Conservation (phyloP, 2,888 invertebrate species). For the Heliothis peltigera region DNA sequence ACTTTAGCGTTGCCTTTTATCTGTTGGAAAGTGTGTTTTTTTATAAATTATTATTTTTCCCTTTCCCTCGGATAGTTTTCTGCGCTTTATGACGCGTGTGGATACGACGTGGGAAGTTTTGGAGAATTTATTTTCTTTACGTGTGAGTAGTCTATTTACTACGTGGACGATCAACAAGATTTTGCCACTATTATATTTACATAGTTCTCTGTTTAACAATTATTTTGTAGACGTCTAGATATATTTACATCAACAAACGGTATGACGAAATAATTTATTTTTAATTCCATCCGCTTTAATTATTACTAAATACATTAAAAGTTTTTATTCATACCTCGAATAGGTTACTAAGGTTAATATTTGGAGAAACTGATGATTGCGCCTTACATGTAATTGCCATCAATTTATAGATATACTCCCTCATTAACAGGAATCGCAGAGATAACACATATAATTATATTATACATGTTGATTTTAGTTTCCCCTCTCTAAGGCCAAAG, state of each 20-base stretch:
- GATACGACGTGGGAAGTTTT: slow-evolving; percentile 65
- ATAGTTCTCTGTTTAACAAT: too few species aligned
- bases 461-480: slow-evolving; percentile 49
- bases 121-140: slow-evolving; percentile 6
- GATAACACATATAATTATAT: slow-evolving; percentile 43
- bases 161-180: too few species aligned
- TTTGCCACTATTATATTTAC: too few species aligned
- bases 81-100: slow-evolving; percentile 80
- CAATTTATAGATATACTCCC: slow-evolving; percentile 5
- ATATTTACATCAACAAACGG: too few species aligned
- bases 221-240: not conserved
- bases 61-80: slow-evolving; percentile 63
- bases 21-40: slow-evolving; percentile 80
- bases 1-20: slow-evolving; percentile 87
- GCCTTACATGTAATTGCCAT: not conserved
- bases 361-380: not conserved
- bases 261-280: too few species aligned
- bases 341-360: not conserved
- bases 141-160: too few species aligned
- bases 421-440: slow-evolving; percentile 22
- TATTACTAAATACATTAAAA: too few species aligned
- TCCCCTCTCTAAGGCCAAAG: slow-evolving; percentile 58
- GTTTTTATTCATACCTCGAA: not conserved
- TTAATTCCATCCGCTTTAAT: too few species aligned
- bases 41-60: slow-evolving; percentile 86